Evolutionary conservation across 2,797 vertebrate species (phyloP), one percentile per base, ranked within the genome.

Genomic region (Calcarius lapponicus): DNA sequence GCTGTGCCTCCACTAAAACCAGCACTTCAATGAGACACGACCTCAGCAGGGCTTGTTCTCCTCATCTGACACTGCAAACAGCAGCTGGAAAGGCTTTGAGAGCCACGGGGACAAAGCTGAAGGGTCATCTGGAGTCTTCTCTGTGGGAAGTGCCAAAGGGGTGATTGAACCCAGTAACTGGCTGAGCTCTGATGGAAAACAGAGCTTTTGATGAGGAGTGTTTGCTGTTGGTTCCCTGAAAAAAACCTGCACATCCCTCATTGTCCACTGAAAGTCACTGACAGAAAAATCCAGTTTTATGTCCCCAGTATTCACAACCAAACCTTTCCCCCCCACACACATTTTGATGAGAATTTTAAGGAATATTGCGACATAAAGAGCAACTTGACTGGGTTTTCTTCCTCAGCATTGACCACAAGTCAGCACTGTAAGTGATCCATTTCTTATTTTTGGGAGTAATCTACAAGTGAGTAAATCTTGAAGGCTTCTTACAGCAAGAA

Each of bases 111-210:
- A 80, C n/a, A 64, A 76, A 80, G 65, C 87, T 45, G 36, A 32
- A 75, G 84, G 91, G 69, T 72, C 81, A 85, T 64, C 93, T 85
- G 45, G 40, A 76, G 53, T 61, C 73, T 43, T 51, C 75, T 67
- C 74, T 34, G 61, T 5, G 6, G 78, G 74, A 48, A 93, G 53
- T 54, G 75, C 54, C 85, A 45, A 42, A 71, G 82, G 54, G 67
- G 61, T 42, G 78, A 57, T 2, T 69, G 84, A 80, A 71, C 17
- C 0, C 0, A 11, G 1, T 10, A 42, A 76, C n/a, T 70, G 88
- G 43, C 73, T 84, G 86, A 88, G 58, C 56, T 60, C 84, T 21
- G 80, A 18, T 38, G 78, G 36, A 57, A 87, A 78, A 21, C 3
- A 24, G 48, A 21, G 53, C 57, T 80, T 76, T 42, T 85, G 51